phyloP scores from a whole-genome alignment of 1,140 invertebrate species.

The Drosophila varians region DNA sequence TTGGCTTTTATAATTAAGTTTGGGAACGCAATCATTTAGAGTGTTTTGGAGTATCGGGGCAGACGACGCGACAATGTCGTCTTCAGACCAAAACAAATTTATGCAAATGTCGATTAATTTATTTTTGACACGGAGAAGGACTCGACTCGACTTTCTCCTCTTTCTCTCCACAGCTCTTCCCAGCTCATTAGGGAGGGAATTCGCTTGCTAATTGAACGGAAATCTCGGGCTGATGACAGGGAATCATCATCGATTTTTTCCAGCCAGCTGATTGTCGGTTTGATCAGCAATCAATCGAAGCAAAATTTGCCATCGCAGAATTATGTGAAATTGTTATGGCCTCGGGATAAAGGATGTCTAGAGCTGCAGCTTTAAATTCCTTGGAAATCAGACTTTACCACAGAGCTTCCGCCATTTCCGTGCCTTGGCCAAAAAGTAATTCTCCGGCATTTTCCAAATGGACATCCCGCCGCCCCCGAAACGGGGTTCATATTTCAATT shows the following conservation, averaged over 20 bases:
- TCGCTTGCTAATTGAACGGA: conserved; percentile 71
- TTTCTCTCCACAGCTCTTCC: neutral
- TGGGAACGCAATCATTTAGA: conserved; percentile 54
- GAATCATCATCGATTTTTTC: conserved; percentile 17
- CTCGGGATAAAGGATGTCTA: neutral
- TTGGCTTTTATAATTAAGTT: conserved; percentile 66
- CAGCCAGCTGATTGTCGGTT: conserved; percentile 55
- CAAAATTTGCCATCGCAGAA: conserved; percentile 14
- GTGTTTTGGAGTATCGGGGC: conserved; percentile 43
- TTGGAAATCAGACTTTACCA: conserved; percentile 24
- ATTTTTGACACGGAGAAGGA: conserved; percentile 50
- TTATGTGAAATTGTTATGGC: neutral
- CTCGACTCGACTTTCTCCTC: neutral
- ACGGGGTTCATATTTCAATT: conserved; percentile 75
- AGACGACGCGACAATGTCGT: conserved; percentile 46
- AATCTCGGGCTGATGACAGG: conserved; percentile 58
- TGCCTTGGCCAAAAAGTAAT: conserved; percentile 24
- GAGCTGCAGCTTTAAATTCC: conserved; percentile 23
- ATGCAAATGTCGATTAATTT: conserved; percentile 79
- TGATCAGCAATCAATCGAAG: conserved; percentile 68
- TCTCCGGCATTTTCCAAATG: conserved; percentile 28
- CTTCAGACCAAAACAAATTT: conserved; percentile 55
- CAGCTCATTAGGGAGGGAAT: conserved; percentile 50
- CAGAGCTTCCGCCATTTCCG: conserved; percentile 56
- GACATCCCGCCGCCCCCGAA: conserved; percentile 16